Conservation (phyloP, 2,797 vertebrate species). For the Helicolenus hilgendorfi region DNA sequence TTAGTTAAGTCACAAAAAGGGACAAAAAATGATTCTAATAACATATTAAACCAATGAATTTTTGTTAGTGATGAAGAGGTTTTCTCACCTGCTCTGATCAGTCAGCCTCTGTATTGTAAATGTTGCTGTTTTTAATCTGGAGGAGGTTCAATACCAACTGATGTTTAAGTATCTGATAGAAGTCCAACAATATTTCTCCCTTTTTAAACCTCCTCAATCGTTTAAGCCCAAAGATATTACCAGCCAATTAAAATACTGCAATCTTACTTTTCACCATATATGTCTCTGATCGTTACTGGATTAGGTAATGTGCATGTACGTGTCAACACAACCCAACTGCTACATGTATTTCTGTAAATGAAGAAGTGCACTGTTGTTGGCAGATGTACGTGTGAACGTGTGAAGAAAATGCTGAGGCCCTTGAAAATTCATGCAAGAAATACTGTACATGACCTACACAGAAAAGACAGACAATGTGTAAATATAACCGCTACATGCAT, state of each 20-base stretch:
- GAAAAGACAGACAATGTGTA: neutral
- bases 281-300: neutral
- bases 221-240: neutral
- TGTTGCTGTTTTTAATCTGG: neutral
- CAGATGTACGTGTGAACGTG: too few species aligned
- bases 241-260: neutral
- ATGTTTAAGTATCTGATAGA: neutral
- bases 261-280: neutral
- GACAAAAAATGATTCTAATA: neutral
- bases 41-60: neutral
- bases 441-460: fast-evolving
- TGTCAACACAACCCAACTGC: neutral
- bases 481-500: fast-evolving
- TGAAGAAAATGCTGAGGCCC: too few species aligned
- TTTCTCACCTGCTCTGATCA: neutral
- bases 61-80: neutral
- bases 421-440: too few species aligned
- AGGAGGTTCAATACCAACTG: neutral
- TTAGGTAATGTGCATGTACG: fast-evolving
- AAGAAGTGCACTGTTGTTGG: neutral
- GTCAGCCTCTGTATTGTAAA: neutral
- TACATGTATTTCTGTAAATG: neutral
- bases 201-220: neutral
- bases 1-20: neutral
- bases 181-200: too few species aligned